phyloP scores from a whole-genome alignment of 1,140 invertebrate species.

The Phocides pigmalion region DNA sequence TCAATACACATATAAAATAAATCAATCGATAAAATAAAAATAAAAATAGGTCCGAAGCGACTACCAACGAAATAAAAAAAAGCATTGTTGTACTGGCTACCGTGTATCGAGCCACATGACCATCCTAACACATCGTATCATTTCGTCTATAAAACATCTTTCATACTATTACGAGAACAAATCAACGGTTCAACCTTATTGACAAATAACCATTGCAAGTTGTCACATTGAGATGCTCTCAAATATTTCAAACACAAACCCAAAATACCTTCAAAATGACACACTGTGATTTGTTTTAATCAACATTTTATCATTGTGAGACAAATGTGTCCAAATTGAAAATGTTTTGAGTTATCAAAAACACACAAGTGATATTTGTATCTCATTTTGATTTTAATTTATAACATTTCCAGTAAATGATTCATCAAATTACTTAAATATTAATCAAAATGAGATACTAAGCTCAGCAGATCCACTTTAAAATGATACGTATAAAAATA shows the following conservation, averaged over 20 bases:
- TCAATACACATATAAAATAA: conserved; percentile 73
- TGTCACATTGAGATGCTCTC: conserved; percentile 1
- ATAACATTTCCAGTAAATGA: too few species aligned
- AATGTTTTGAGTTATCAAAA: conserved; percentile 6
- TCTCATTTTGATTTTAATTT: conserved; percentile 3
- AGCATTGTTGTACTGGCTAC: conserved; percentile 57
- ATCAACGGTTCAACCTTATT: conserved; percentile 4
- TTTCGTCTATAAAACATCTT: conserved; percentile 35
- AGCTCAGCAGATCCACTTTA: conserved; percentile 11
- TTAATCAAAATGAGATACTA: conserved; percentile 19
- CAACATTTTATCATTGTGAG: not conserved
- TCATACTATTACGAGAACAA: not conserved
- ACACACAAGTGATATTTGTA: conserved; percentile 18
- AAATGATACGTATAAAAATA: not conserved
- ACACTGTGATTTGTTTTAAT: not conserved
- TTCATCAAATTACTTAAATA: too few species aligned
- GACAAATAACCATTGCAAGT: not conserved
- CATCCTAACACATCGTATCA: conserved; percentile 41
- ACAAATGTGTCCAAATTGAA: not conserved
- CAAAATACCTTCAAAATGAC: conserved; percentile 10
- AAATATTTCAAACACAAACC: not conserved
- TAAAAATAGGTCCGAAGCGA: conserved; percentile 63
- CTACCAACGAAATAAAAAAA: conserved; percentile 63
- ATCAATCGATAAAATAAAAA: conserved; percentile 60
- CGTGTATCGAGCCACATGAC: conserved; percentile 49